These are phyloP conservation scores for Phaonia tiefii DNA, from an alignment of 2,888 invertebrate species.

Conservation along the genomic window DNA sequence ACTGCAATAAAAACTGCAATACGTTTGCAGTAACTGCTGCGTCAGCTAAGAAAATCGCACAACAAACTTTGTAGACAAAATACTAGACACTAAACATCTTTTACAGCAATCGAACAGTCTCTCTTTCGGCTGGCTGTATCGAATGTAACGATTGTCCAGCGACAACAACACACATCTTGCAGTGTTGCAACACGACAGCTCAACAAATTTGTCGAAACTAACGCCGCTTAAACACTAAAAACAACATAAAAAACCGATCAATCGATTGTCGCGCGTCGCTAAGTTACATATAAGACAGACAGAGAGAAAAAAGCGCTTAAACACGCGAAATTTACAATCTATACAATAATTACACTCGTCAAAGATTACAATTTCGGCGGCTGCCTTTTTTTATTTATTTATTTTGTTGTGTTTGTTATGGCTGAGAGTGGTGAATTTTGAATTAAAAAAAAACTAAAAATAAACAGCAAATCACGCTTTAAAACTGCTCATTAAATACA, in stretches of 20 bases:
- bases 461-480: not conserved
- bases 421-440: too few relatives aligned
- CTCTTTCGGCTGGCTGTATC: too few relatives aligned
- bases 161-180: too few relatives aligned
- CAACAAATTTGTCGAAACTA: constrained; percentile 34
- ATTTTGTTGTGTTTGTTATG: not conserved
- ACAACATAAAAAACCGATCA: not conserved
- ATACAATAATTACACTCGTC: not conserved
- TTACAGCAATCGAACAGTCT: too few relatives aligned
- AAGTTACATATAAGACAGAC: not conserved
- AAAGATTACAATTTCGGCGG: too few relatives aligned
- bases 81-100: too few relatives aligned
- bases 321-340: not conserved
- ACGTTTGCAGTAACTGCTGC: not conserved
- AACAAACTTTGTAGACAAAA: not conserved
- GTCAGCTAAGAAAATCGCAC: not conserved
- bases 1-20: too few relatives aligned
- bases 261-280: constrained; percentile 1
- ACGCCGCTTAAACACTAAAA: not conserved
- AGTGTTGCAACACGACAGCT: constrained; percentile 15
- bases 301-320: constrained; percentile 9
- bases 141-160: too few relatives aligned
- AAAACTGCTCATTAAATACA: not conserved
- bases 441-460: too few relatives aligned
- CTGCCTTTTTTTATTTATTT: too few relatives aligned